Percentiles rank a stretch among this genome's conserved stretches.
Conservation (phyloP, 1,140 invertebrate species). For the Sminthurinus signatus region DNA sequence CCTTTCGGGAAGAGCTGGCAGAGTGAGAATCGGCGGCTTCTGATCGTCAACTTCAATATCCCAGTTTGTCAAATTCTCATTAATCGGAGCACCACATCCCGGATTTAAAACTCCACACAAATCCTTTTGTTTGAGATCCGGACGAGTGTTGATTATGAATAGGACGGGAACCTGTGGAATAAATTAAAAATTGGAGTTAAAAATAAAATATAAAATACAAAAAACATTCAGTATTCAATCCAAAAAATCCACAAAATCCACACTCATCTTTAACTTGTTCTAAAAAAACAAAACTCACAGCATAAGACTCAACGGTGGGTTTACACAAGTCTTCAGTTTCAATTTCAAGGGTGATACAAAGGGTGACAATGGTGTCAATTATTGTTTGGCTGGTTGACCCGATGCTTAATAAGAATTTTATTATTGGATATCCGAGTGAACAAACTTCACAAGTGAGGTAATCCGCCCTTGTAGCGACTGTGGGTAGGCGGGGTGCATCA, state of each 20-base stretch:
- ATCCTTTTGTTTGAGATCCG: not conserved
- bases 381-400: not conserved
- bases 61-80: constrained; percentile 11
- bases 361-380: not conserved
- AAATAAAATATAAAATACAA: too few species aligned
- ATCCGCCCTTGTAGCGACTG: constrained; percentile 16
- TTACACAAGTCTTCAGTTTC: constrained; percentile 16
- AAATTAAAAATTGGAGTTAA: too few species aligned
- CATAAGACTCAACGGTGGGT: constrained; percentile 19
- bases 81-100: constrained; percentile 12
- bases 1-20: constrained; percentile 1
- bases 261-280: too few species aligned
- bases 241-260: not conserved
- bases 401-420: not conserved
- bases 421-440: not conserved
- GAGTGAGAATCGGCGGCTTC: constrained; percentile 6
- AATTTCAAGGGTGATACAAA: constrained; percentile 6
- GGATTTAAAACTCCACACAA: constrained; percentile 28
- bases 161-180: constrained; percentile 16
- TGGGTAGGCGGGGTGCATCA: too few species aligned
- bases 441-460: constrained; percentile 22
- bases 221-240: not conserved
- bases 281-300: constrained; percentile 12
- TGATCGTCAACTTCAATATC: not conserved
- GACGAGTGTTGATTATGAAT: constrained; percentile 12